These are phyloP conservation scores for Scomber colias DNA, from an alignment of 2,113 vertebrate genomes.

Conservation along the genomic window DNA sequence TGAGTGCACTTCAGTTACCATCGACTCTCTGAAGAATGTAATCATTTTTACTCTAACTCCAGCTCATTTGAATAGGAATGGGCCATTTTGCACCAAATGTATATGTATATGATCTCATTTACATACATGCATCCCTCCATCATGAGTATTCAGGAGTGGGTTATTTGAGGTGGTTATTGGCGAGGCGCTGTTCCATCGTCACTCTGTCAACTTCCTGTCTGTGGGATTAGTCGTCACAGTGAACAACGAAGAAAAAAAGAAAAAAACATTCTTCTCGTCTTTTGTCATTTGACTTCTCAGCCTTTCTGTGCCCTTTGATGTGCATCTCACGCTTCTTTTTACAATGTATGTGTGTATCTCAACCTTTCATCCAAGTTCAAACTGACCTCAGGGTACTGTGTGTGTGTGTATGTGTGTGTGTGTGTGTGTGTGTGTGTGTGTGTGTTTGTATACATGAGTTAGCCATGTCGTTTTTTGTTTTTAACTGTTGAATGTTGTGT, in stretches of 20 bases:
- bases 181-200: conserved; percentile 28
- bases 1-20: too few species aligned
- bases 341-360: conserved; percentile 39
- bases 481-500: conserved; percentile 43
- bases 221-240: conserved; percentile 38
- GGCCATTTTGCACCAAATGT: too few species aligned
- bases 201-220: conserved; percentile 64
- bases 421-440: conserved; percentile 34
- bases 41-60: too few species aligned
- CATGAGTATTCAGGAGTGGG: neutral
- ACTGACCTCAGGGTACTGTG: conserved; percentile 19
- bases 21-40: too few species aligned
- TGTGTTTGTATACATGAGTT: conserved; percentile 45
- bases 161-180: conserved; percentile 11
- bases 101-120: too few species aligned
- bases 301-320: conserved; percentile 57
- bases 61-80: too few species aligned
- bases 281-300: neutral
- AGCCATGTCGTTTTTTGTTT: conserved; percentile 51
- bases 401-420: conserved; percentile 28
- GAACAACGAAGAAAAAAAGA: conserved; percentile 4
- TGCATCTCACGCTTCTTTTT: conserved; percentile 57
- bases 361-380: conserved; percentile 38
- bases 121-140: neutral
- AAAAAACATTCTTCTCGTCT: conserved; percentile 17